Evolutionary conservation across 1,140 invertebrate species (phyloP).

Genomic region (Panagrolaimus sp.): DNA sequence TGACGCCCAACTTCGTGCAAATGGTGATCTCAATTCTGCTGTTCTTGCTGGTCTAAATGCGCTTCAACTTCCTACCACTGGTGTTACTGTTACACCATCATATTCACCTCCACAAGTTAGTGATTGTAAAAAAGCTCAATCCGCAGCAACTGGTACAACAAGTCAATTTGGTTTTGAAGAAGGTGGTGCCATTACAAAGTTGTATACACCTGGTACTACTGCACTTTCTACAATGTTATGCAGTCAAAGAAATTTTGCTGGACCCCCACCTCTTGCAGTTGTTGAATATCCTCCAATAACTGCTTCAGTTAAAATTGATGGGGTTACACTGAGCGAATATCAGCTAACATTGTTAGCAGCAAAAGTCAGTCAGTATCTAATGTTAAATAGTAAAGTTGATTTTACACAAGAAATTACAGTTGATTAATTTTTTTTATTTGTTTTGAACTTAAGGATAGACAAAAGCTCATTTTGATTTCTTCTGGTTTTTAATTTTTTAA

Average conservation of each 20-base stretch:
- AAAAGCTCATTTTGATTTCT: too few relatives aligned
- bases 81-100: not conserved
- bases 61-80: not conserved
- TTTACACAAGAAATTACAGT: constrained; percentile 8
- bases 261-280: too few relatives aligned
- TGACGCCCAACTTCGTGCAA: not conserved
- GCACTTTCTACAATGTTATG: not conserved
- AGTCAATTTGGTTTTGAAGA: not conserved
- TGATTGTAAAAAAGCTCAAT: constrained; percentile 15
- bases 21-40: not conserved
- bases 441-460: too few relatives aligned
- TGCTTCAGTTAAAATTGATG: not conserved
- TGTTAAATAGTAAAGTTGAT: not conserved
- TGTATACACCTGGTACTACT: not conserved
- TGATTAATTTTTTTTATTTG: not conserved
- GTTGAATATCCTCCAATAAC: too few relatives aligned
- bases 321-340: not conserved
- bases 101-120: not conserved
- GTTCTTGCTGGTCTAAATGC: not conserved
- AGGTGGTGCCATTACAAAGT: constrained; percentile 13
- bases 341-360: not conserved
- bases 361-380: not conserved
- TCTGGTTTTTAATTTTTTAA: too few relatives aligned
- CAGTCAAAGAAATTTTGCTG: not conserved
- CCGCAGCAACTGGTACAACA: not conserved